Evolutionary conservation across 1,140 invertebrate species (phyloP).

Genomic region (Oppia nitens): DNA sequence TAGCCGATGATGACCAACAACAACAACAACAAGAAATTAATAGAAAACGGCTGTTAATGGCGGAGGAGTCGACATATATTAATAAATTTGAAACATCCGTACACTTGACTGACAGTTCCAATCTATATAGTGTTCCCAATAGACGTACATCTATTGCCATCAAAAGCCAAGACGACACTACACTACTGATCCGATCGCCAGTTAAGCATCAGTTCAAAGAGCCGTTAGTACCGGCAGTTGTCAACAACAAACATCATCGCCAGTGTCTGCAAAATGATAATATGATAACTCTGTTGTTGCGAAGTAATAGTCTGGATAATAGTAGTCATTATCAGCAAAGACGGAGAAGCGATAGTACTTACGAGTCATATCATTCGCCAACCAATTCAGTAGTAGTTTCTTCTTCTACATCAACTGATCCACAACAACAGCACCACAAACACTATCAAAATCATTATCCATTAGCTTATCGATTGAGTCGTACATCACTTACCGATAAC

Average conservation of each 20-base stretch:
- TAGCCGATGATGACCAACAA: background rate
- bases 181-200: constrained; percentile 21
- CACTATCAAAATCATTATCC: background rate
- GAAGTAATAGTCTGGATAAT: constrained; percentile 17
- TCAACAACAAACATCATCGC: background rate
- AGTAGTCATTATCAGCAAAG: no score
- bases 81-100: constrained; percentile 10
- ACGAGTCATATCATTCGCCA: no score
- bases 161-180: constrained; percentile 25
- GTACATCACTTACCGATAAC: no score
- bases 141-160: constrained; percentile 29
- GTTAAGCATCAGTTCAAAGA: no score
- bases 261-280: background rate
- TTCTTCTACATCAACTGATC: no score
- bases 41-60: background rate
- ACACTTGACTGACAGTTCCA: constrained; percentile 18
- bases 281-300: constrained; percentile 7
- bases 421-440: no score
- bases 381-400: no score
- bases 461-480: background rate
- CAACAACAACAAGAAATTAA: background rate
- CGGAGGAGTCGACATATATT: constrained; percentile 7
- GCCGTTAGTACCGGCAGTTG: no score
- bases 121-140: constrained; percentile 29
- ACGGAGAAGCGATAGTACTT: no score